Evolutionary conservation across 2,797 vertebrate species (phyloP), one percentile per base, ranked within the genome.

Genomic region (Apodemus agrarius): DNA sequence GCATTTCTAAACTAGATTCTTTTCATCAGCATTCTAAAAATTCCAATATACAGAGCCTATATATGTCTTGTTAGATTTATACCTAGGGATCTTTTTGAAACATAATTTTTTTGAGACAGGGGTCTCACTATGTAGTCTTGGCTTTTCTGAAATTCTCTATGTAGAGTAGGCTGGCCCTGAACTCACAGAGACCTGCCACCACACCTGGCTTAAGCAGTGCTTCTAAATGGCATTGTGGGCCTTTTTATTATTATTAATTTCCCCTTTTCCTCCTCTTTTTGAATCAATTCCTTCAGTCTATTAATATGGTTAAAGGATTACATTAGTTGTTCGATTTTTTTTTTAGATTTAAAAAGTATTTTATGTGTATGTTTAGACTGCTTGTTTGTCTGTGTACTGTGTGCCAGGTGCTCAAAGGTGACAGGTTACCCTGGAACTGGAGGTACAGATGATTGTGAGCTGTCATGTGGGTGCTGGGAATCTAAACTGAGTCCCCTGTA

Each of bases 1-100:
- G 13, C 92, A 81, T 57, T 69, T 81, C 26, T 82, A 92, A 94
- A 90, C n/a, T 90, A 54, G 40, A 63, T 96, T 76, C 75, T 31
- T 85, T 94, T 92, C 17, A 83, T 63, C 21, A 63, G 19, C 34
- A 52, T 83, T 97, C 63, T 3, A 31, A 84, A 54, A 9, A 19
- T 52, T 87, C 65, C 87, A 87, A n/a, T 29, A 78, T 54, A 65
- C 3, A 74, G 46, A 94, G 43, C 24, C 31, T 94, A 84, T 61
- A 57, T 21, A 31, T 69, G 43, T 78, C 61, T 74, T 89, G 57
- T 89, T 63, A 88, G 34, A 59, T 63, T 59, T 93, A 93, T 54
- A 82, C 29, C 37, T 91, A 57, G 59, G 75, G 59, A 31, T 6
- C 21, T 46, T 83, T 88, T 89, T 83, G 16, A 9, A 19, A 37